A percentile compares a stretch with the other conserved stretches of the same genome.
These are phyloP conservation scores for Hermaeophaga mercurialis DNA, from an alignment of 2,888 invertebrate genomes.

Conservation along the genomic window DNA sequence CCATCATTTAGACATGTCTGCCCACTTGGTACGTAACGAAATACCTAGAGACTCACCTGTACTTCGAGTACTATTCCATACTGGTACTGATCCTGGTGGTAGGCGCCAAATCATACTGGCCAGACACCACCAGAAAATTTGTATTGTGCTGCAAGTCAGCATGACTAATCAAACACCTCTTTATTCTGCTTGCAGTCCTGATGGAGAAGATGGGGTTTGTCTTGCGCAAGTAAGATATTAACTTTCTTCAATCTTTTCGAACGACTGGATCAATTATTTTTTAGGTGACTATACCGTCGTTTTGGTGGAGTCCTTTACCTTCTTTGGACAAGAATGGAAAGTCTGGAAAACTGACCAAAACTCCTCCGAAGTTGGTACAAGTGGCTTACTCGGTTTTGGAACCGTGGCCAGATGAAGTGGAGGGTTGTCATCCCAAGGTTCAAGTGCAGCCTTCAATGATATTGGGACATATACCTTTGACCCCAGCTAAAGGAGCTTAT, in stretches of 20 bases:
- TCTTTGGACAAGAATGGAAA: slow-evolving; percentile 66
- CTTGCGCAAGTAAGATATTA: slow-evolving; percentile 63
- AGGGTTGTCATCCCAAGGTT: slow-evolving; percentile 76
- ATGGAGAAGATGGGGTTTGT: slow-evolving; percentile 91
- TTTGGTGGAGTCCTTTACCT: slow-evolving; percentile 86
- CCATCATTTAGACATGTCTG: slow-evolving; percentile 87
- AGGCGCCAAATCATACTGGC: slow-evolving; percentile 68
- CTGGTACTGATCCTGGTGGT: slow-evolving; percentile 84
- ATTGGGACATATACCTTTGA: slow-evolving; percentile 69
- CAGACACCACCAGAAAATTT: slow-evolving; percentile 69
- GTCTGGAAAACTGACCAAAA: slow-evolving; percentile 53
- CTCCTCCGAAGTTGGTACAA: slow-evolving; percentile 75
- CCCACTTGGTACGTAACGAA: slow-evolving; percentile 87
- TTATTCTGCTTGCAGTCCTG: slow-evolving; percentile 91
- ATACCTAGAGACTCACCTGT: slow-evolving; percentile 89
- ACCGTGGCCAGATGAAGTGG: slow-evolving; percentile 70
- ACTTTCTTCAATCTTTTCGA: too few species aligned
- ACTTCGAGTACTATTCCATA: slow-evolving; percentile 91
- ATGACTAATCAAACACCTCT: slow-evolving; percentile 65
- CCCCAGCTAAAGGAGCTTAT: slow-evolving; percentile 79
- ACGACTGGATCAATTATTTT: too few species aligned
- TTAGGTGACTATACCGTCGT: slow-evolving; percentile 81
- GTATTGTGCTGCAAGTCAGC: slow-evolving; percentile 80
- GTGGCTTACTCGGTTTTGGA: slow-evolving; percentile 89
- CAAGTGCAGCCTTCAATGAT: slow-evolving; percentile 67